Base-by-base conservation (phyloP, 2,888 invertebrate species). In the Mesorhabditis sp. region DNA sequence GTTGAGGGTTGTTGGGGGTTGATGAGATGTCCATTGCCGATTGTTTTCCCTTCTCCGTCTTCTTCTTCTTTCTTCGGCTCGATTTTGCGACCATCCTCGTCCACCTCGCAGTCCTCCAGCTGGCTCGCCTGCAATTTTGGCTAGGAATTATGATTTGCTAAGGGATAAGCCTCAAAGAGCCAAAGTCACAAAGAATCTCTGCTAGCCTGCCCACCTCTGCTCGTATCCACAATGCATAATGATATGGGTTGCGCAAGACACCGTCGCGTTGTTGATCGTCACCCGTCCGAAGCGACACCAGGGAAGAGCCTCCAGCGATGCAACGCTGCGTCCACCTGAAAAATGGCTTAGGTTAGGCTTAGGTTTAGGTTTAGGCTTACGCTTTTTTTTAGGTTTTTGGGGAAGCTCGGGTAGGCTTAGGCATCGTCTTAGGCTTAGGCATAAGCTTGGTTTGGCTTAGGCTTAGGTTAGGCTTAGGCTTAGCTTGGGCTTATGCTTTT, bases 221-320 rank as follows among this genome's bases (percentile, higher is more conserved):
- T 65, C 82, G 74, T 43, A 83, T 84, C 83, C 84, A 84, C 10
- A 84, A 68, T 5, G 80, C 84, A 71, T 84, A 84, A 72, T 84
- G 84, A 71, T 79, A 84, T 6, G 84, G 84, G 67, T 84, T 84
- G 71, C 84, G 67, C 84, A 84, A 41, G 82, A 83, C 15, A 82
- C 73, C 3, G 84, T 84, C 0, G 84, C 83, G 72, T 84, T 83
- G 72, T 84, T 84, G 67, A 84, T 83, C 0, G 84, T 84, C 15
- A 84, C 84, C 58, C 84, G 71, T 62, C 84, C 84, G 71, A 84
- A 84, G 45, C 84, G 76, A 76, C 84, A 84, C 84, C 84, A 84
- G n/a, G 84, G 84, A 63, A 84, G 71, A 4, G 83, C 82, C 69
- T 84, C 84, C 5, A 84, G 75, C 83, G 78, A 70, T 83, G 83